Evolutionary conservation across 2,888 invertebrate species (phyloP).

Genomic region (Palloptera scutellata): DNA sequence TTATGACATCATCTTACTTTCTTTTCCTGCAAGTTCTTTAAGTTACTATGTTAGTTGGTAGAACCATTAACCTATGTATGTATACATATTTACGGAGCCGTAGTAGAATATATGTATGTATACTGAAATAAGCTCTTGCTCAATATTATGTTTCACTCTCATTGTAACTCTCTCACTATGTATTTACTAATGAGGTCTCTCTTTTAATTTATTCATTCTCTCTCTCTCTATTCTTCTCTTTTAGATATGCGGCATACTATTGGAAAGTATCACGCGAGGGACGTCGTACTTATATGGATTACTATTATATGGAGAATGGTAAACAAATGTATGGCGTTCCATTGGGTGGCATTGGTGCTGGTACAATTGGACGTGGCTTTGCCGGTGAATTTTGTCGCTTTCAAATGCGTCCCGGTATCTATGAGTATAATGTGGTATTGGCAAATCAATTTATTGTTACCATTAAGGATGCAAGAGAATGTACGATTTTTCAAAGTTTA

Average conservation of each 20-base stretch:
- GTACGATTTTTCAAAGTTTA: slow-evolving; percentile 80
- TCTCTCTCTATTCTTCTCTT: slow-evolving; percentile 1
- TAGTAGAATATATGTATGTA: too few species aligned
- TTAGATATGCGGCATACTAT: slow-evolving; percentile 78
- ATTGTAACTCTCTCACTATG: background rate
- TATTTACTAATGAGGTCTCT: background rate
- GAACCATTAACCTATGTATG: background rate
- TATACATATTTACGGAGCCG: too few species aligned
- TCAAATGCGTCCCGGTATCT: slow-evolving; percentile 87
- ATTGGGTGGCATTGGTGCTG: slow-evolving; percentile 80
- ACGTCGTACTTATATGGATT: slow-evolving; percentile 81
- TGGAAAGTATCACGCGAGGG: slow-evolving; percentile 71
- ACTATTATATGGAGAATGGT: slow-evolving; percentile 73
- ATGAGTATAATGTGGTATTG: slow-evolving; percentile 82
- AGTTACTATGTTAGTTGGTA: too few species aligned
- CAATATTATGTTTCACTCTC: background rate
- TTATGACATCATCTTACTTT: slow-evolving; percentile 27
- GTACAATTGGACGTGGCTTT: slow-evolving; percentile 85
- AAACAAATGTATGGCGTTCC: slow-evolving; percentile 91
- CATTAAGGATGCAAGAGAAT: slow-evolving; percentile 73
- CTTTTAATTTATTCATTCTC: slow-evolving; percentile 7
- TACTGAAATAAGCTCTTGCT: background rate
- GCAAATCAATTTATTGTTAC: slow-evolving; percentile 93
- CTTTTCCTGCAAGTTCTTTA: too few species aligned
- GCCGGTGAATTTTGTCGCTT: slow-evolving; percentile 93